Conservation (phyloP, 1,140 invertebrate genomes). For the Heliconius congener region DNA sequence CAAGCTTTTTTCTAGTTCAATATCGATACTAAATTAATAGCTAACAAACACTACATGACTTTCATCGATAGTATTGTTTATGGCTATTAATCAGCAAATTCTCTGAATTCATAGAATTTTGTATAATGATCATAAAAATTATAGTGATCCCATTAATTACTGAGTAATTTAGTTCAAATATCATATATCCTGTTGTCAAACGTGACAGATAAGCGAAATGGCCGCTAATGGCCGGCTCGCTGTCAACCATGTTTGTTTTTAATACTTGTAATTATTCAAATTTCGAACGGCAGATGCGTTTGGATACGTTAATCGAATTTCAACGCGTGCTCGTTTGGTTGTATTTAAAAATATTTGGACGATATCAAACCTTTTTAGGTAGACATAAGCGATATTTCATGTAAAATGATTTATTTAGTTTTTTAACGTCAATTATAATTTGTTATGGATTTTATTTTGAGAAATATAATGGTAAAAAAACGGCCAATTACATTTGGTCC, state of each 20-base stretch:
- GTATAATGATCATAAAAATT: slow-evolving; percentile 16
- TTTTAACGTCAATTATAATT: slow-evolving; percentile 4
- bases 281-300: slow-evolving; percentile 76
- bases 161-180: slow-evolving; percentile 55
- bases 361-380: slow-evolving; percentile 16
- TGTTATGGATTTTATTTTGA: slow-evolving; percentile 14
- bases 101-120: neutral
- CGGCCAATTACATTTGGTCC: neutral
- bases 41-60: neutral
- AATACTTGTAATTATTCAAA: slow-evolving; percentile 77
- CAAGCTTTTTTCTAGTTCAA: too few species aligned
- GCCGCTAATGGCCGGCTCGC: slow-evolving; percentile 60
- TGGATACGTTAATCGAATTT: slow-evolving; percentile 71
- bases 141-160: slow-evolving; percentile 34
- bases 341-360: slow-evolving; percentile 2
- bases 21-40: too few species aligned
- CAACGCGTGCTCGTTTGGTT: slow-evolving; percentile 40
- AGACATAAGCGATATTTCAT: slow-evolving; percentile 12
- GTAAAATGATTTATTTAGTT: slow-evolving; percentile 1
- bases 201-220: slow-evolving; percentile 63
- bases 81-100: neutral
- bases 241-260: slow-evolving; percentile 73
- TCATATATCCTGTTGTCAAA: slow-evolving; percentile 49
- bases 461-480: slow-evolving; percentile 13
- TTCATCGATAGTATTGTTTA: neutral